Evolutionary conservation across 2,888 invertebrate species (phyloP).

Genomic region (Chloroclystis v-ata): DNA sequence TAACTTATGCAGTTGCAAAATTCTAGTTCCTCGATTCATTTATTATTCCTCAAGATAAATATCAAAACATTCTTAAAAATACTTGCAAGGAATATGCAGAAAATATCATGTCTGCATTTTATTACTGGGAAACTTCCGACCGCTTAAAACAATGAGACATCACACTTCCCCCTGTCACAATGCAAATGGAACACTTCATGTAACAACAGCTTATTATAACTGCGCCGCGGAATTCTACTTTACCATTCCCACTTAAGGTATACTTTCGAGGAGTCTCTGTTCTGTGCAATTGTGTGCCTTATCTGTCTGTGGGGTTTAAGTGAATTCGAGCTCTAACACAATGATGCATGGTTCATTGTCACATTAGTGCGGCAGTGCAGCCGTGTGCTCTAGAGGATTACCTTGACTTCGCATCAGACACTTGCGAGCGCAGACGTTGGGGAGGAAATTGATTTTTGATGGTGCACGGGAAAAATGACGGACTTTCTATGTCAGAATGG

Average conservation of each 20-base stretch:
- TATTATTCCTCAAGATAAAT: no score
- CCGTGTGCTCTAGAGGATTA: conserved; percentile 40
- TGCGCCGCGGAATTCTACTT: conserved; percentile 7
- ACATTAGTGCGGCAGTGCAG: conserved; percentile 21
- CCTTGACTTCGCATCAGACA: conserved; percentile 35
- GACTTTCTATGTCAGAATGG: not conserved
- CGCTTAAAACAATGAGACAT: conserved; percentile 27
- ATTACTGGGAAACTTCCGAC: conserved; percentile 20
- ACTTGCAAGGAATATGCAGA: no score
- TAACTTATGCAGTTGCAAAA: no score
- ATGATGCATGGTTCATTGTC: conserved; percentile 18
- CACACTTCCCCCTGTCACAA: conserved; percentile 26
- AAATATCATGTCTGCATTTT: conserved; percentile 23
- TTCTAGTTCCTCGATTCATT: no score
- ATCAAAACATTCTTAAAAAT: no score
- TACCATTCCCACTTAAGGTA: conserved; percentile 11
- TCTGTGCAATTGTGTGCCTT: conserved; percentile 14
- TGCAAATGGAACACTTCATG: conserved; percentile 27
- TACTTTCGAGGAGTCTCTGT: conserved; percentile 11
- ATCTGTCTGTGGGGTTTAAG: conserved; percentile 11
- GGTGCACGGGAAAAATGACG: conserved; percentile 19
- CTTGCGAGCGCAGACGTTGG: conserved; percentile 29
- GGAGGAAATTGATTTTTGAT: conserved; percentile 31
- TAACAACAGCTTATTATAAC: conserved; percentile 23
- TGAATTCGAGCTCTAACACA: conserved; percentile 15